Base-by-base conservation (phyloP, 2,888 invertebrate species). In the Heliconius charithonia region DNA sequence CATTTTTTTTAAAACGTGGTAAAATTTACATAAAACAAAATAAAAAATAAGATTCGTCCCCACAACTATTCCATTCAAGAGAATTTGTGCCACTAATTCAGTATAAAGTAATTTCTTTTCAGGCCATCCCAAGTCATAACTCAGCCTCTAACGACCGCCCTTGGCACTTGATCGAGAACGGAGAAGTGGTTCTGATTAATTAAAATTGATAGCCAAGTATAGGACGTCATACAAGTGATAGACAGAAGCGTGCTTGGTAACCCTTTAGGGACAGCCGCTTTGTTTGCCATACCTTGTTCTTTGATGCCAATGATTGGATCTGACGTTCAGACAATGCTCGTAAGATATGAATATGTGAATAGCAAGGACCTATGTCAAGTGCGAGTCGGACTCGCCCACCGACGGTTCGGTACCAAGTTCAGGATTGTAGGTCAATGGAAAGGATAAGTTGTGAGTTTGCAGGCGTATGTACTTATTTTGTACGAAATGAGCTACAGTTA, bases 121-220 rank as follows among this genome's bases (percentile, higher is more conserved):
- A 72, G 71, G n/a, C 4, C 29, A 72, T 51, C 56, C 59, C 37
- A 59, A 72, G 72, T 72, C 32, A 59, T 59, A 72, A 72, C n/a
- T 72, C 71, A 72, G 71, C 51, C 56, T 59, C 37, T 25, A 72
- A 56, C 71, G 56, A 59, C 59, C 69, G 41, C 69, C 72, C 32
- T 72, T 25, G 59, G 59, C 71, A 29, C 72, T 72, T 32, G 59
- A 69, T 69, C 69, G 69, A 9, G n/a, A 59, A 59, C 25, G 32
- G 71, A 72, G 56, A 72, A 72, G 72, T 72, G 59, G 32, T 59
- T 25, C 37, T 72, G 72, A 72, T 72, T 72, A 72, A 72, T 72
- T 72, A 72, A 72, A 72, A 72, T 72, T 72, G 72, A 72, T 72
- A 72, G 72, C 59, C 25, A 7, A 13, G 56, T 29, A n/a, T 4